Conservation (phyloP, 2,113 vertebrate species). For the Nycticryphes semicollaris region DNA sequence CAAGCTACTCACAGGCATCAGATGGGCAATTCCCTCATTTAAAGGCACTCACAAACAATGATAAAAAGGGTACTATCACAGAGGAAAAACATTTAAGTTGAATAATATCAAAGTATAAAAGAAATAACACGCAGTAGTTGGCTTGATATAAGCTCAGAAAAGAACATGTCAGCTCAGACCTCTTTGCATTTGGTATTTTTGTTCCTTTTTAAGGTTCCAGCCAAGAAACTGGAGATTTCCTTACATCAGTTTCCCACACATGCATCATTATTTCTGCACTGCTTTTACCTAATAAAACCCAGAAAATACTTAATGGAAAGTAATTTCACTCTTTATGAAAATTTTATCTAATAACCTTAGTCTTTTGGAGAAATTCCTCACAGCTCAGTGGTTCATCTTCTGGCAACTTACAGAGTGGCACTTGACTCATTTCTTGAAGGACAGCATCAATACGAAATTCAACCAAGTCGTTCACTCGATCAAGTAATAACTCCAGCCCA, state of each 20-base stretch:
- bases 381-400: conserved; percentile 84
- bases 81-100: neutral
- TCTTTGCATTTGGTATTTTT: neutral
- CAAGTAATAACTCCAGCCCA: conserved; percentile 84
- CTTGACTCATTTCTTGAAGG: conserved; percentile 85
- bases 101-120: neutral
- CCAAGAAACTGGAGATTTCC: neutral
- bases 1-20: neutral
- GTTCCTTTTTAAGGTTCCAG: neutral
- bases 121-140: neutral
- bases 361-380: conserved; percentile 86
- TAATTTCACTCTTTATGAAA: neutral
- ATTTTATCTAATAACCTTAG: conserved; percentile 73
- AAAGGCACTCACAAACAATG: neutral
- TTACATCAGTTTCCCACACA: neutral
- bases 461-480: conserved; percentile 85
- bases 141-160: neutral
- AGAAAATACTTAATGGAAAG: neutral
- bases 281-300: neutral
- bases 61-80: neutral
- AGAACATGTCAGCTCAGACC: neutral
- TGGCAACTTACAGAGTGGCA: conserved; percentile 82
- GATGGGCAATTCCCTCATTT: neutral
- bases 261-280: neutral
- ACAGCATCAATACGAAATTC: conserved; percentile 88